A percentile compares a stretch with the other conserved stretches of the same genome.
Conservation (phyloP, 2,888 invertebrate genomes). For the Philonicus albiceps region DNA sequence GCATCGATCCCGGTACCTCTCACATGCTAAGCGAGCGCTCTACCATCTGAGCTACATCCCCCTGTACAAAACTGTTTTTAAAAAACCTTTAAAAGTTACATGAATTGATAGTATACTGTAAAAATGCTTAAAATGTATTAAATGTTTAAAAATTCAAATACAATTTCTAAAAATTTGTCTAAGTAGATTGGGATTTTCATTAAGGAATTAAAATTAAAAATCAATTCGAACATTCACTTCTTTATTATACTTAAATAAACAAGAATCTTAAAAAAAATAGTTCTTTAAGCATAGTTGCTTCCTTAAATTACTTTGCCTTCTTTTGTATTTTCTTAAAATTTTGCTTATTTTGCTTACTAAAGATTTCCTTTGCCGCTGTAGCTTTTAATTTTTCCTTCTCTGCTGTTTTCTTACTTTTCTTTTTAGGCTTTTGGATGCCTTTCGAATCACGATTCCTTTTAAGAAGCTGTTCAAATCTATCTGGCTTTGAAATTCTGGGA, state of each 20-base stretch:
- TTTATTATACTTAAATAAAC: background rate
- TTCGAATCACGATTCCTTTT: slow-evolving; percentile 57
- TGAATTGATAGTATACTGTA: no score
- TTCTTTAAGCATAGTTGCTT: background rate
- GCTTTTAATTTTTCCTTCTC: slow-evolving; percentile 51
- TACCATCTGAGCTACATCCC: slow-evolving; percentile 65
- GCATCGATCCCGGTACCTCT: slow-evolving; percentile 60
- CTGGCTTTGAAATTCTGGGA: slow-evolving; percentile 48
- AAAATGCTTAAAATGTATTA: no score
- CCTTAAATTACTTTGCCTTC: background rate
- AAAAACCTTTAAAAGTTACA: no score
- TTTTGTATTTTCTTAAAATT: background rate
- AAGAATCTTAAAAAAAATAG: background rate
- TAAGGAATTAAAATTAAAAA: background rate
- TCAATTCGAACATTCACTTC: background rate
- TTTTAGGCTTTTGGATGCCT: slow-evolving; percentile 55
- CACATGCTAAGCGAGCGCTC: slow-evolving; percentile 62
- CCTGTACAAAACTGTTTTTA: no score
- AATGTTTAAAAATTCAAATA: no score
- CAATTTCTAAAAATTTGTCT: no score
- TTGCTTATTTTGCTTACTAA: background rate
- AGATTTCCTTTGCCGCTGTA: slow-evolving; percentile 54
- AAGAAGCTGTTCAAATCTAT: slow-evolving; percentile 53
- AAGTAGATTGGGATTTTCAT: no score
- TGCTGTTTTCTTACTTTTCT: slow-evolving; percentile 42